Conservation (phyloP, 2,888 invertebrate species). For the Eristalis intricaria region DNA sequence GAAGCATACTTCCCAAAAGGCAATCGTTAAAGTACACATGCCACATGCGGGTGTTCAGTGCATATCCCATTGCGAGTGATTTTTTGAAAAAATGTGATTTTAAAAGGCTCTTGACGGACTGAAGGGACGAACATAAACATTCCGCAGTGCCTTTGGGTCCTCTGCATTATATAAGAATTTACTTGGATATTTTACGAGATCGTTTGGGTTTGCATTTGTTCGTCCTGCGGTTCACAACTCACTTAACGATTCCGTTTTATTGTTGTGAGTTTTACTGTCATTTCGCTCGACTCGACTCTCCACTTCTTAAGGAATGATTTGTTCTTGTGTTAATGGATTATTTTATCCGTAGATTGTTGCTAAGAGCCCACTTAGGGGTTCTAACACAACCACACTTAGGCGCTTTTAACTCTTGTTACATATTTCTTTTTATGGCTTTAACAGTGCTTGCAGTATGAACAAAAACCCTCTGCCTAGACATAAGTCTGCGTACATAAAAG, state of each 20-base stretch:
- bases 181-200: neutral
- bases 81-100: neutral
- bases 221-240: neutral
- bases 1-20: no score
- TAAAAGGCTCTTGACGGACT: neutral
- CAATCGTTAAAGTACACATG: neutral
- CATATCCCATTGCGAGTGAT: neutral
- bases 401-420: neutral
- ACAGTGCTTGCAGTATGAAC: neutral
- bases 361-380: neutral
- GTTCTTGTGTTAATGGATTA: slow-evolving; percentile 5
- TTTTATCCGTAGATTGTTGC: neutral
- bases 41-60: neutral
- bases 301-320: slow-evolving; percentile 2
- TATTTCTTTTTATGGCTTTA: neutral
- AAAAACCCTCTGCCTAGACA: neutral
- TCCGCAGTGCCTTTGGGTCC: neutral
- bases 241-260: neutral
- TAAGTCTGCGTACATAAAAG: neutral
- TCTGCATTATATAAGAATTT: neutral
- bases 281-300: neutral
- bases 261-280: neutral
- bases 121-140: neutral
- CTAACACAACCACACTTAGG: neutral
- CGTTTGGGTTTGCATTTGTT: neutral